These are phyloP conservation scores for Chrysemys picta DNA, from an alignment of 2,113 vertebrate genomes.

Conservation along the genomic window DNA sequence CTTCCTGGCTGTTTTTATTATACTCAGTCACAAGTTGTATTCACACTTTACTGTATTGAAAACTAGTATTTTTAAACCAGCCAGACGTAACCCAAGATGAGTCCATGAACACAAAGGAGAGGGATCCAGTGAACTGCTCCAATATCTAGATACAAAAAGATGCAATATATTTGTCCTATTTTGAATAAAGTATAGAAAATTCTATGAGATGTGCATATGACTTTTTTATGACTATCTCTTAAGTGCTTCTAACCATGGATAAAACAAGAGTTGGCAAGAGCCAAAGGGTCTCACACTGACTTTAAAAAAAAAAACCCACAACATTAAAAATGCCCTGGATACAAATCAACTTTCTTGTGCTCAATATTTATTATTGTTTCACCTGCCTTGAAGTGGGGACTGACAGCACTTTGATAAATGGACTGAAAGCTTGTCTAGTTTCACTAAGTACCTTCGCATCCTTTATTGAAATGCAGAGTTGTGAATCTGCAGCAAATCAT, in stretches of 20 bases:
- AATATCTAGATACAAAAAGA: constrained; percentile 23
- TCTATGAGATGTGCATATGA: too few species aligned
- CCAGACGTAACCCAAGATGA: constrained; percentile 41
- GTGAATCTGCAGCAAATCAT: not conserved
- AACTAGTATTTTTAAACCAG: constrained; percentile 46
- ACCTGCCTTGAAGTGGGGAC: not conserved
- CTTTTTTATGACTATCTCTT: too few species aligned
- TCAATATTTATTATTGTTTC: not conserved
- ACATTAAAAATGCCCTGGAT: constrained; percentile 12
- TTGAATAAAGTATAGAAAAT: constrained; percentile 33
- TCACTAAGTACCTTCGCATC: not conserved
- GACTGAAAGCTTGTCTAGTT: constrained; percentile 5
- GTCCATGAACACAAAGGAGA: constrained; percentile 44
- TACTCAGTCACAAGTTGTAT: not conserved
- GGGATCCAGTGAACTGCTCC: constrained; percentile 40
- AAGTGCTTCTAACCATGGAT: constrained; percentile 46
- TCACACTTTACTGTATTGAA: not conserved
- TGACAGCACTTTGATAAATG: constrained; percentile 17
- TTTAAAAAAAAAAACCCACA: constrained; percentile 37
- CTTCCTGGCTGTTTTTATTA: not conserved
- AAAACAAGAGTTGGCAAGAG: constrained; percentile 45
- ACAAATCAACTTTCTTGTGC: not conserved
- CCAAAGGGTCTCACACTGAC: constrained; percentile 21
- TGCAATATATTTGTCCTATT: constrained; percentile 2
- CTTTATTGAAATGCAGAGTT: not conserved